Base-by-base conservation (phyloP, 2,797 vertebrate genomes). In the Emys orbicularis region DNA sequence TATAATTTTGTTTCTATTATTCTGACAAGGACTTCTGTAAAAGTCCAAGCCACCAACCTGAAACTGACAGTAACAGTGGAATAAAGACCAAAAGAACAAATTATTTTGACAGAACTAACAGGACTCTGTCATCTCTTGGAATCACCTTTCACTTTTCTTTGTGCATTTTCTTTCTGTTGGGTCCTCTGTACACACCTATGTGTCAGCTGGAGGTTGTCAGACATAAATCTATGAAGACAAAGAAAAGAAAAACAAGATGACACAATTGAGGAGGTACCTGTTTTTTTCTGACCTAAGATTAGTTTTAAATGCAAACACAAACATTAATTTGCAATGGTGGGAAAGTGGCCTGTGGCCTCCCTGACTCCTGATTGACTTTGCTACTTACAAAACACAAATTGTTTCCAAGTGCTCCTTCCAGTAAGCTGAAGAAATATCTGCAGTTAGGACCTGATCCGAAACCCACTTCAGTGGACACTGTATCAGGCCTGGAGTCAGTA, bases 21-120 rank as follows among this genome's bases (percentile, higher is more conserved):
- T 96, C 90, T 97, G 96, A 95, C 96, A 97, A 95, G 90, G 95
- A 91, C 81, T 97, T 96, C 89, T 87, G 65, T 92, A 96, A 97
- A 95, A 52, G 94, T 88, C 86, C 86, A 91, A 89, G 94, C 96
- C 84, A 94, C 90, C 92, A 97, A 95, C 94, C 94, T 95, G 97
- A 96, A 97, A 79, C 94, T 96, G 97, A 96, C 96, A 97, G 90
- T 94, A 90, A 90, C 59, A 86, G 95, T 96, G 93, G 90, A 92
- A 95, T 95, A 96, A 92, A 82, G 93, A 95, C 87, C 44, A 74
- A 89, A 90, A 90, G 94, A 53, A 93, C 81, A 94, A 96, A 97
- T 97, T 93, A 84, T 94, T 97, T 90, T 97, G 97, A 96, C 96
- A 97, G 25, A 89, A 77, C 44, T 95, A 95, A 96, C 31, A 91